Conservation (phyloP, 2,113 vertebrate species). For the Brachionichthys hirsutus region DNA sequence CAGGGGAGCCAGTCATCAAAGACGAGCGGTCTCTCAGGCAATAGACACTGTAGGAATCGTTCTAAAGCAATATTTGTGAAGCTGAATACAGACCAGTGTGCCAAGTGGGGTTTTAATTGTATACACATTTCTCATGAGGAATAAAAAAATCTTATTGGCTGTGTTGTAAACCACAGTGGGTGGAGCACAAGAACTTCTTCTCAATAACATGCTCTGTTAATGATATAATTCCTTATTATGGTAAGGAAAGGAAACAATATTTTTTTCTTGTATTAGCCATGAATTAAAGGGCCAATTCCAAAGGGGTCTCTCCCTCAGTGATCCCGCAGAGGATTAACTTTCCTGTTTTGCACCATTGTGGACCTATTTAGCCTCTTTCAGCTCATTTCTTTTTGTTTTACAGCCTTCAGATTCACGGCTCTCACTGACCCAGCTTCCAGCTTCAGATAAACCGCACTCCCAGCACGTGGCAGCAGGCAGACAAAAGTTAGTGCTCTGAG, state of each 20-base stretch:
- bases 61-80: slow-evolving; percentile 53
- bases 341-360: neutral
- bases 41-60: slow-evolving; percentile 48
- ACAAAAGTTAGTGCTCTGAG: too few relatives aligned
- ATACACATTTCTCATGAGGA: slow-evolving; percentile 37
- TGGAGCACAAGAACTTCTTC: slow-evolving; percentile 22
- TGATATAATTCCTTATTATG: slow-evolving; percentile 47
- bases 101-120: slow-evolving; percentile 44
- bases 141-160: slow-evolving; percentile 35
- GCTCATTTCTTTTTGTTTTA: slow-evolving; percentile 2
- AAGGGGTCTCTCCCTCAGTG: slow-evolving; percentile 14
- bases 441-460: too few relatives aligned
- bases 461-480: too few relatives aligned
- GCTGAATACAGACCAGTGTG: neutral
- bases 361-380: neutral
- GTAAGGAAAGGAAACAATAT: slow-evolving; percentile 23
- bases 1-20: slow-evolving; percentile 51
- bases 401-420: neutral
- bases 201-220: slow-evolving; percentile 40
- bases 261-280: slow-evolving; percentile 29
- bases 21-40: slow-evolving; percentile 56
- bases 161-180: slow-evolving; percentile 22
- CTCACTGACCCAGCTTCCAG: too few relatives aligned
- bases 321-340: slow-evolving; percentile 1
- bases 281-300: slow-evolving; percentile 26